phyloP scores from a whole-genome alignment of 2,113 vertebrate species.

The Haemorhous mexicanus region DNA sequence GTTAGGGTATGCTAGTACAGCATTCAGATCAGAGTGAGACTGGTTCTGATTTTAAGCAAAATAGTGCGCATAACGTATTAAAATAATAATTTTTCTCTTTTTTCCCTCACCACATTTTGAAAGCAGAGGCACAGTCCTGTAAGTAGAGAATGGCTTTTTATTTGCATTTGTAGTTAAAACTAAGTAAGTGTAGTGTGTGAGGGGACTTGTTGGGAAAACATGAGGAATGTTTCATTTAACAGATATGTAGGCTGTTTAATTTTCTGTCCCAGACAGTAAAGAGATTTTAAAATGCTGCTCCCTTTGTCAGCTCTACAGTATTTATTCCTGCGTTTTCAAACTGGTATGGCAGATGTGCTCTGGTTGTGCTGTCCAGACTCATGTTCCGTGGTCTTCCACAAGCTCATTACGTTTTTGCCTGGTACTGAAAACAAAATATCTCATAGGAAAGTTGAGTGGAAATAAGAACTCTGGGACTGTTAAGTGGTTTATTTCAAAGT shows the following conservation, averaged over 20 bases:
- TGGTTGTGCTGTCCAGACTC: background rate
- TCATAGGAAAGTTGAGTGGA: background rate
- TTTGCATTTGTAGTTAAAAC: slow-evolving; percentile 25
- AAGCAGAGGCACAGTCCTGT: slow-evolving; percentile 80
- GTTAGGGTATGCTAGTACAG: background rate
- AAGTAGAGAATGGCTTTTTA: slow-evolving; percentile 70
- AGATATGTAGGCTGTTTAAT: background rate
- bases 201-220: background rate
- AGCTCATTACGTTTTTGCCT: background rate
- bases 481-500: background rate
- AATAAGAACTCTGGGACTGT: background rate
- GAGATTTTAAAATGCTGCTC: background rate
- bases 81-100: slow-evolving; percentile 48
- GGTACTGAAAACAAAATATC: background rate
- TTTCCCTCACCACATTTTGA: slow-evolving; percentile 8
- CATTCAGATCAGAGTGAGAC: background rate
- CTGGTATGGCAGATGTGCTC: background rate
- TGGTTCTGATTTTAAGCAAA: background rate
- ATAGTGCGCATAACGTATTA: background rate
- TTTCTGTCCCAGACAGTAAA: background rate
- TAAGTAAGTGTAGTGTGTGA: background rate
- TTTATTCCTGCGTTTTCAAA: background rate
- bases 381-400: background rate
- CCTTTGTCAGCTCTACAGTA: background rate
- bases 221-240: background rate